A percentile compares a stretch with the other conserved stretches of the same genome.
phyloP scores from a whole-genome alignment of 2,797 vertebrate species.

The Trematomus bernacchii region DNA sequence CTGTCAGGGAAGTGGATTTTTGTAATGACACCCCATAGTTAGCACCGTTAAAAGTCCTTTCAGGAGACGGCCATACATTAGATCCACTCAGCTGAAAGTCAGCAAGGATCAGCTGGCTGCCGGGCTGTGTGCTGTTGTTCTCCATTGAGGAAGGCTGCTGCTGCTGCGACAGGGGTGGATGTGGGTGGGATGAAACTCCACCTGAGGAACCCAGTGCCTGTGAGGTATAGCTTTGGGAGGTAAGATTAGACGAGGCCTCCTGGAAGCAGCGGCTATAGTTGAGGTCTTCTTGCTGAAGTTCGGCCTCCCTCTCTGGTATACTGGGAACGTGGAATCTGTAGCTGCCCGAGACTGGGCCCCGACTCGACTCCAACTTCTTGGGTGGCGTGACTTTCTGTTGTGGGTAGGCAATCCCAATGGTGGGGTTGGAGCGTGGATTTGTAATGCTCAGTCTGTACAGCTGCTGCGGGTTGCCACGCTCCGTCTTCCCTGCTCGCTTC shows the following conservation, averaged over 20 bases:
- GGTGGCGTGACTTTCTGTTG: slow-evolving; percentile 90
- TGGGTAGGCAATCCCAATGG: slow-evolving; percentile 92
- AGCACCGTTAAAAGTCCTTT: slow-evolving; percentile 90
- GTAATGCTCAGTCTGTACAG: slow-evolving; percentile 91
- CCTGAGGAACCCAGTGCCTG: slow-evolving; percentile 82
- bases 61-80: slow-evolving; percentile 88
- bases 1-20: slow-evolving; percentile 86
- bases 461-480: slow-evolving; percentile 89
- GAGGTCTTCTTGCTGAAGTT: slow-evolving; percentile 89
- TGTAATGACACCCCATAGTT: slow-evolving; percentile 86
- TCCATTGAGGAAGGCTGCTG: slow-evolving; percentile 85
- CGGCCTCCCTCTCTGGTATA: slow-evolving; percentile 87
- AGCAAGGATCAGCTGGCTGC: slow-evolving; percentile 86
- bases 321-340: slow-evolving; percentile 89
- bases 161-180: slow-evolving; percentile 76
- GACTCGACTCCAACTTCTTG: slow-evolving; percentile 87
- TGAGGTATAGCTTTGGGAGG: slow-evolving; percentile 94
- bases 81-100: slow-evolving; percentile 89
- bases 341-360: slow-evolving; percentile 83
- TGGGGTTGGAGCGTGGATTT: slow-evolving; percentile 87
- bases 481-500: slow-evolving; percentile 86
- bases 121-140: slow-evolving; percentile 78
- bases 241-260: slow-evolving; percentile 87
- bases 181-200: slow-evolving; percentile 76
- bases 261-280: slow-evolving; percentile 89